Evolutionary conservation across 2,888 invertebrate genomes (phyloP).

Genomic region (Notodromas monacha): DNA sequence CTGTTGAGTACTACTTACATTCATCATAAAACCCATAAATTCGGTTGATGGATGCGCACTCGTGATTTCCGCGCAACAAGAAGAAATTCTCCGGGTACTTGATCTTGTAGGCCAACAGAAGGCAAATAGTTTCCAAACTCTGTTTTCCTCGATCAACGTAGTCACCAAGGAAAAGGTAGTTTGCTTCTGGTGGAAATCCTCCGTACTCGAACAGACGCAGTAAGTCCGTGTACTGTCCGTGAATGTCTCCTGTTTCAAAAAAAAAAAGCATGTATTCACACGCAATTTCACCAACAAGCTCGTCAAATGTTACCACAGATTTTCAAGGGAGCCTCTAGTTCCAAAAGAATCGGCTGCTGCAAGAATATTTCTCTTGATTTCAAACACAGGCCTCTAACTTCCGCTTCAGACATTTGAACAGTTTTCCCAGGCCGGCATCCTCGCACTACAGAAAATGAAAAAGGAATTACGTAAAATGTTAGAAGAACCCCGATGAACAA

Average conservation of each 20-base stretch:
- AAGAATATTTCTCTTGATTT: slow-evolving; percentile 25
- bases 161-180: slow-evolving; percentile 54
- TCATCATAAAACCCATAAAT: slow-evolving; percentile 96
- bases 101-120: too few relatives aligned
- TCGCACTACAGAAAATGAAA: too few relatives aligned
- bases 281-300: too few relatives aligned
- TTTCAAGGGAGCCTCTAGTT: slow-evolving; percentile 24
- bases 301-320: too few relatives aligned
- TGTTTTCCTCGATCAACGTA: slow-evolving; percentile 61
- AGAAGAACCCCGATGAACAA: too few relatives aligned
- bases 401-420: slow-evolving; percentile 23
- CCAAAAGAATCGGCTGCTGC: slow-evolving; percentile 24
- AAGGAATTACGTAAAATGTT: too few relatives aligned
- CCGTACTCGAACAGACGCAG: slow-evolving; percentile 27
- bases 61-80: too few relatives aligned
- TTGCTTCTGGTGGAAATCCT: slow-evolving; percentile 35
- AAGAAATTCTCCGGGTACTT: slow-evolving; percentile 63
- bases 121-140: slow-evolving; percentile 89
- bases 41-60: too few relatives aligned
- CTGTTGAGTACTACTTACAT: too few relatives aligned
- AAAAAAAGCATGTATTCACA: too few relatives aligned
- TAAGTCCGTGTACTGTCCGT: slow-evolving; percentile 30
- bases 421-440: too few relatives aligned
- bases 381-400: slow-evolving; percentile 17
- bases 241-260: slow-evolving; percentile 33